A percentile compares a stretch with the other conserved stretches of the same genome.
phyloP scores from a whole-genome alignment of 2,888 invertebrate species.

The Plebejus melissa region DNA sequence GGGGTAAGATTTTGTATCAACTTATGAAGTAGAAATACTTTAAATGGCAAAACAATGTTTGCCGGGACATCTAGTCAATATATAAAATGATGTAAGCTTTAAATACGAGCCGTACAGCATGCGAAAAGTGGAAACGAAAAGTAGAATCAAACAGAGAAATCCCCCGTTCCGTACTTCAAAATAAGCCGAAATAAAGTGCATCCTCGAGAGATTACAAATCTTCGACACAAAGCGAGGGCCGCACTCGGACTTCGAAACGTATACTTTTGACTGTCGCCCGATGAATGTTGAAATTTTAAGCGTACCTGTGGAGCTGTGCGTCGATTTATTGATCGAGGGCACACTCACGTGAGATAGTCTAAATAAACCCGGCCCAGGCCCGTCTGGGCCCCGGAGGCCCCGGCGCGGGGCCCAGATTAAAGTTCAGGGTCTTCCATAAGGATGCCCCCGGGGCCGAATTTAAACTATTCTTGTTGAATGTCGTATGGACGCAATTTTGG shows the following conservation, averaged over 20 bases:
- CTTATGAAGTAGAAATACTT: too few relatives aligned
- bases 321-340: slow-evolving; percentile 37
- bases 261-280: slow-evolving; percentile 3
- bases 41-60: too few relatives aligned
- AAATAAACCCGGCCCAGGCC: neutral
- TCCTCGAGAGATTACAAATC: neutral
- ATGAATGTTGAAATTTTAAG: slow-evolving; percentile 21
- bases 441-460: neutral
- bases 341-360: slow-evolving; percentile 25
- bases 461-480: neutral
- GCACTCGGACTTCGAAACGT: neutral
- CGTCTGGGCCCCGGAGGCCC: neutral
- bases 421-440: neutral
- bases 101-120: neutral
- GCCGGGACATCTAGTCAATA: too few relatives aligned
- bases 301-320: slow-evolving; percentile 37
- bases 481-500: neutral
- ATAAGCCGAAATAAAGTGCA: neutral
- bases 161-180: neutral
- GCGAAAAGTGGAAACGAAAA: neutral
- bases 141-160: neutral
- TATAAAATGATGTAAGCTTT: neutral
- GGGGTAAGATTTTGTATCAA: too few relatives aligned
- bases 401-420: neutral
- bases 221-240: neutral